phyloP scores from a whole-genome alignment of 1,140 invertebrate genomes.

The Drosophila orena region DNA sequence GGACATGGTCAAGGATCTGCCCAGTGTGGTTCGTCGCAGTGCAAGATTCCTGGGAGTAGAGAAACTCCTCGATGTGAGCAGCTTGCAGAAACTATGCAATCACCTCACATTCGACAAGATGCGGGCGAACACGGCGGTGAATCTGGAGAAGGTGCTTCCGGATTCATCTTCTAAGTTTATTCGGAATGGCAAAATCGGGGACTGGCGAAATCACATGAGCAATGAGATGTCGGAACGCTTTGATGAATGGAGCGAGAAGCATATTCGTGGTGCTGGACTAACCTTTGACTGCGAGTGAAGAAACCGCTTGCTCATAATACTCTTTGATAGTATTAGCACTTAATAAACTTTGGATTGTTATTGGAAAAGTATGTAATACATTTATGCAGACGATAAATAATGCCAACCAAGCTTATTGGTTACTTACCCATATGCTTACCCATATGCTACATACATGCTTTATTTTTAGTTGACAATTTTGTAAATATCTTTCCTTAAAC shows the following conservation, averaged over 20 bases:
- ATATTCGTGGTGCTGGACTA: constrained; percentile 88
- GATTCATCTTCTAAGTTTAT: constrained; percentile 88
- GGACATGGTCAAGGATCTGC: constrained; percentile 92
- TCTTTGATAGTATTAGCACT: too few relatives aligned
- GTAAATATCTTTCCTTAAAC: too few relatives aligned
- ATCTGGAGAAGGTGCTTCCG: constrained; percentile 88
- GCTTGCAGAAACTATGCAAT: constrained; percentile 89
- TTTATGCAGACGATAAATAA: too few relatives aligned
- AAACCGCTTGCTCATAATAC: too few relatives aligned
- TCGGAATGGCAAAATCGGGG: constrained; percentile 92
- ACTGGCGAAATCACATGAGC: constrained; percentile 93
- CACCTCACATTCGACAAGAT: constrained; percentile 93
- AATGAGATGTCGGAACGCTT: constrained; percentile 89
- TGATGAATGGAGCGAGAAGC: constrained; percentile 90
- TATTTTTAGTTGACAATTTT: too few relatives aligned
- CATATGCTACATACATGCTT: too few relatives aligned
- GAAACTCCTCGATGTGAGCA: constrained; percentile 88
- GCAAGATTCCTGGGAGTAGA: constrained; percentile 89
- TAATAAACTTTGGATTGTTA: too few relatives aligned
- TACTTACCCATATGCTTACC: too few relatives aligned
- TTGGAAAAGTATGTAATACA: too few relatives aligned
- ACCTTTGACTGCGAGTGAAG: constrained; percentile 86
- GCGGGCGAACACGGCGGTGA: constrained; percentile 92
- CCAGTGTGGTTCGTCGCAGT: constrained; percentile 88
- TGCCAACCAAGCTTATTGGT: background rate